Evolutionary conservation across 2,797 vertebrate genomes (phyloP), one percentile per base, ranked within the genome.

Genomic region (Lithobates sylvaticus): DNA sequence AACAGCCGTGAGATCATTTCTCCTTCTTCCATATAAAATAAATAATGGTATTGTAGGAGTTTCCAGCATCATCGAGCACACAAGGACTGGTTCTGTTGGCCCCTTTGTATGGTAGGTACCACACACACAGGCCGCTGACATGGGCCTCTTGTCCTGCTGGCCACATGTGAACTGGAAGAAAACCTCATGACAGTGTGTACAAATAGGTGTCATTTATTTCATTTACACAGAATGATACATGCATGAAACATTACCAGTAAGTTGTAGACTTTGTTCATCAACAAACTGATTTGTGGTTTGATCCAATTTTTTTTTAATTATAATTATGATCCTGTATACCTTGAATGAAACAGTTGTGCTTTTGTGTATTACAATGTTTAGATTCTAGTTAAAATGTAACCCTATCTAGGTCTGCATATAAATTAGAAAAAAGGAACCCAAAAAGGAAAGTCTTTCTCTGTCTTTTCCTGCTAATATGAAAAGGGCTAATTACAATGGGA

Each of bases 141-240:
- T 36, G 32, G 12, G 10, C 34, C 18, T 77, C 16, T 9, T 34
- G 13, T 50, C 16, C 61, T 75, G 81, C 23, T 39, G 39, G 74
- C 65, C 36, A 86, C 76, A 81, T 81, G 50, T 85, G 54, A 79
- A 26, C 65, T 86, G 8, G 3, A 85, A 81, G 10, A 81, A 80
- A 23, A 68, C 71, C 67, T 36, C 54, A 44, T 67, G 47, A 72
- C 39, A 86, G 32, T 65, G 27, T 75, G 42, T 80, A 83, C 64
- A 87, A 87, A 87, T 68, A 74, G 75, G 81, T 73, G 75, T 73
- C 58, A 73, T 87, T 87, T 87, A 78, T 87, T 87, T 83, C 78
- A 83, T 85, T 78, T 78, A 87, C 78, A 87, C 81, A 87, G 81
- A 87, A 87, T 74, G 81, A 83, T 87, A 87, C 86, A 87, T 87